Percentiles rank a stretch among this genome's conserved stretches.
Conservation (phyloP, 2,888 invertebrate species). For the Sceliomorpha sp. region DNA sequence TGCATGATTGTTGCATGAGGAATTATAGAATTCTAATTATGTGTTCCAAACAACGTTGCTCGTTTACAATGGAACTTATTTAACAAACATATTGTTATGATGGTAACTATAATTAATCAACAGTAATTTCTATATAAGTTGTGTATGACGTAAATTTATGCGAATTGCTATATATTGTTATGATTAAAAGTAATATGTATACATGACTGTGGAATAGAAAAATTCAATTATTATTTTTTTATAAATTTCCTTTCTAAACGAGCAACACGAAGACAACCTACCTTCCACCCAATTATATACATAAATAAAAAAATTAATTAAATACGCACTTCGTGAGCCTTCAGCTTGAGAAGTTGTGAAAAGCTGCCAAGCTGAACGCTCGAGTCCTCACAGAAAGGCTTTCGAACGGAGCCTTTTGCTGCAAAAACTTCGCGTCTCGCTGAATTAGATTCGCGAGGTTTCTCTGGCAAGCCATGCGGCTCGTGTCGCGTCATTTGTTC, state of each 20-base stretch:
- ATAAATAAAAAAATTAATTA: conserved; percentile 45
- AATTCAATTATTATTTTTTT: too few relatives aligned
- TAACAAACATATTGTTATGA: too few relatives aligned
- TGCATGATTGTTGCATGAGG: conserved; percentile 65
- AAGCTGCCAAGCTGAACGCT: conserved; percentile 74
- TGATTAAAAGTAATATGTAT: not conserved
- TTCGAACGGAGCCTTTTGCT: conserved; percentile 77
- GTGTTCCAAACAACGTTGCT: conserved; percentile 27
- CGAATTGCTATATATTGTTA: too few relatives aligned
- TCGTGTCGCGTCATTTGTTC: conserved; percentile 80
- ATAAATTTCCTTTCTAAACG: conserved; percentile 38
- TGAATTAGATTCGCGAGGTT: conserved; percentile 71
- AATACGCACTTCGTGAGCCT: conserved; percentile 78
- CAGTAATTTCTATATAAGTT: too few relatives aligned
- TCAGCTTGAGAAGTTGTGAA: conserved; percentile 66
- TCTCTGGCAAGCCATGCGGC: conserved; percentile 80
- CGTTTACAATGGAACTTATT: conserved; percentile 14
- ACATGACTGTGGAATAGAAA: too few relatives aligned
- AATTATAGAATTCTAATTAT: conserved; percentile 20
- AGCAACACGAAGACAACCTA: conserved; percentile 59
- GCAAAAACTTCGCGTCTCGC: conserved; percentile 75
- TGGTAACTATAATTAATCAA: too few relatives aligned
- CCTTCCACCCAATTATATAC: conserved; percentile 69
- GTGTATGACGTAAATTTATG: too few relatives aligned
- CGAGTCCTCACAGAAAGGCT: conserved; percentile 80